Base-by-base conservation (phyloP, 1,140 invertebrate genomes). In the Drosophila mojavensis region DNA sequence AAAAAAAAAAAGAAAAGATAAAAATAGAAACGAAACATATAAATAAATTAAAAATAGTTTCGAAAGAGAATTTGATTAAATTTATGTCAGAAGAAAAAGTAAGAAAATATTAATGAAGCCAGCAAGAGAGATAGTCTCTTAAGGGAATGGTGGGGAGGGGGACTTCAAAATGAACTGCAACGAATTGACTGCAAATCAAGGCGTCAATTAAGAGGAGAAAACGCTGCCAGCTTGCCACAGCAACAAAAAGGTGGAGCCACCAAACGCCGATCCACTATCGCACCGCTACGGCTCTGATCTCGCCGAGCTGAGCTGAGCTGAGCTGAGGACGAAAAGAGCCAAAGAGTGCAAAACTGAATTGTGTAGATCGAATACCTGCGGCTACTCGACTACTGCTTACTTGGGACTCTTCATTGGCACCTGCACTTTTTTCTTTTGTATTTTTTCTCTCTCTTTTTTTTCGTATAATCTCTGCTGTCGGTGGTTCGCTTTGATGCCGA, bases 171-270 rank as follows among this genome's bases (percentile, higher is more conserved):
- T 39, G 36, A 10, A 10, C 36, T 39, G 36, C 36, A 58, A 51
- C 65, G 50, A 61, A 74, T 74, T 58, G 71, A 58, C 33, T 62
- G 65, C 58, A 69, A 74, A 69, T 74, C 71, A 69, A 74, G 71
- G 71, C 71, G 71, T 74, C 71, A 74, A 74, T 74, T 74, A 74
- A 69, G 64, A 39, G 56, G 45, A 56, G 60, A 70, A 73, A 59
- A 39, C 69, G 54, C 70, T 67, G 70, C 20, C 55, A 33, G 41
- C 70, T 26, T 56, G 41, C 66, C 58, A 24, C 71, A 74, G 72
- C 72, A 75, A 64, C 72, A 70, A 70, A 75, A 70, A 75, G 72
- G 72, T 64, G 72, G 72, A 75, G 72, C 59, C 47, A 75, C 53
- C 54, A 74, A 58, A 54, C 45, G 28, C 47, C 58, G 51, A 61